Base-by-base conservation (phyloP, 2,797 vertebrate species). In the Salarias fasciatus region DNA sequence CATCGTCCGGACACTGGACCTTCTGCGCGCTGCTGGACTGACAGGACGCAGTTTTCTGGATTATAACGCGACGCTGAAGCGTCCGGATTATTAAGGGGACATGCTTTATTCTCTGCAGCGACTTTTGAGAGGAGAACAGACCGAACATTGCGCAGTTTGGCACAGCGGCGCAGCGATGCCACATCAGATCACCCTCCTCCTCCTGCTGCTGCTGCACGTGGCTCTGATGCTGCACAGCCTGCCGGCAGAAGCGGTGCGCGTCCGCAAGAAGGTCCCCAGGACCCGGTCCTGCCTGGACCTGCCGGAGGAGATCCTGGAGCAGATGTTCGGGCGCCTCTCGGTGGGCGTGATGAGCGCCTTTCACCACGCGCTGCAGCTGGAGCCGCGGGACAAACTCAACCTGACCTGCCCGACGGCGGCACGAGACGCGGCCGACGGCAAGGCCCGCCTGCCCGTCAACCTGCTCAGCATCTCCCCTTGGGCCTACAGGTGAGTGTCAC, bases 311-410 rank as follows among this genome's bases (percentile, higher is more conserved):
- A 88, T 95, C 60, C 82, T 98, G 88, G 96, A 98, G 89, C 96
- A 97, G 91, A 93, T 95, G 91, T 97, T 97, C 75, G 96, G 96
- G 24, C 90, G 95, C 13, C 94, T 97, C 45, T 93, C 94, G 0
- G 96, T 95, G 1, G 96, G 96, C 8, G 94, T 98, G 73, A 93
- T 97, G 72, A 94, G 93, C 81, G 97, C 97, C 4, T 98, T 97
- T 84, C 95, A 97, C 59, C 96, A 98, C 90, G 95, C 97, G 2
- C 91, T 98, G 88, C 93, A 98, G 88, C 92, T 95, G 57, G 94
- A 93, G 58, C 94, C 95, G n/a, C 80, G 84, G 37, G 93, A 93
- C 62, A 88, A 92, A 29, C 91, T 91, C 52, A 96, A 96, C 84
- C 80, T 91, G 52, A 95, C 89, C 80, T 97, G 97, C 83, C 95